phyloP scores from a whole-genome alignment of 2,113 vertebrate genomes.

The Todiramphus chloris region DNA sequence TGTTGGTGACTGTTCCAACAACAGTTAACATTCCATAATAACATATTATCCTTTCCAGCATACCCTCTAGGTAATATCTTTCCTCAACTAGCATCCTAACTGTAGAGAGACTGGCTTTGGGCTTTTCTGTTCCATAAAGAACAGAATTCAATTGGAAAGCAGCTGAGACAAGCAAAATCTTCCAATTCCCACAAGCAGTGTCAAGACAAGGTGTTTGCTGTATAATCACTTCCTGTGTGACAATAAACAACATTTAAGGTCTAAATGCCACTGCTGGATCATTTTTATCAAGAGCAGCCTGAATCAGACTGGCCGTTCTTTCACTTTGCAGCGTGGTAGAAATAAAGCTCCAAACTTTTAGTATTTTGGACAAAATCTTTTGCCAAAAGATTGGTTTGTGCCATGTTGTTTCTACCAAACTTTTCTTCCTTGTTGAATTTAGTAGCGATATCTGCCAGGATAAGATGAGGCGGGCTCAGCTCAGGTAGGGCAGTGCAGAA shows the following conservation, averaged over 20 bases:
- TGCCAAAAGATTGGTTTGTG: neutral
- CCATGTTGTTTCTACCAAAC: neutral
- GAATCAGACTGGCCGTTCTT: neutral
- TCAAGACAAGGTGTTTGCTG: neutral
- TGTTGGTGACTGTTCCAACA: neutral
- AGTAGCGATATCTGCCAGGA: neutral
- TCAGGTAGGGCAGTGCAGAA: neutral
- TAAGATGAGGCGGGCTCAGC: neutral
- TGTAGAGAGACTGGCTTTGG: neutral
- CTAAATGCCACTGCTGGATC: neutral
- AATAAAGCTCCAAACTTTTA: neutral
- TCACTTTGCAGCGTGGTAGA: neutral
- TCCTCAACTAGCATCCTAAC: neutral
- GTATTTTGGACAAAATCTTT: neutral
- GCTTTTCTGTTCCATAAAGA: neutral
- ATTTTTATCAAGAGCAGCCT: neutral
- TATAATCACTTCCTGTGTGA: neutral
- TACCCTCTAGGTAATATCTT: neutral
- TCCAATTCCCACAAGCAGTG: neutral
- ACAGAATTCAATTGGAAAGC: neutral
- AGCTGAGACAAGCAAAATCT: constrained; percentile 13
- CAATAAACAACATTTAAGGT: neutral
- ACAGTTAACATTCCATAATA: neutral
- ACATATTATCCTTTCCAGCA: neutral
- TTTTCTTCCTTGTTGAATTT: neutral